A percentile compares a stretch with the other conserved stretches of the same genome.
Conservation (phyloP, 2,113 vertebrate species). For the Phainopepla nitens region DNA sequence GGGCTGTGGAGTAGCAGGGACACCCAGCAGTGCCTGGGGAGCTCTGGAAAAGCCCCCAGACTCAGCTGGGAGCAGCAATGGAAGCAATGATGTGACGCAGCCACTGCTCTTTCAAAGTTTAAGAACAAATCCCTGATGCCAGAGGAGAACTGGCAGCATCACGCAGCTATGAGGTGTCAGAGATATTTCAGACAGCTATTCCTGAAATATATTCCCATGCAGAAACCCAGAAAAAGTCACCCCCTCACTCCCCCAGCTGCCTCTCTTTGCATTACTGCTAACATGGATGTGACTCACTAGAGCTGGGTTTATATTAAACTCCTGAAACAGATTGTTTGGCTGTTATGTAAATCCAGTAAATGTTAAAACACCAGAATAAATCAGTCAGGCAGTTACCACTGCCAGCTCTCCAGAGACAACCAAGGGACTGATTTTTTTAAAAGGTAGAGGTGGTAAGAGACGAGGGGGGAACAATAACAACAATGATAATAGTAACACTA, state of each 20-base stretch:
- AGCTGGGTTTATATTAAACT: conserved; percentile 58
- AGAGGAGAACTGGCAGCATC: neutral
- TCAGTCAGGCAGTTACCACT: conserved; percentile 26
- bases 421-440: neutral
- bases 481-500: neutral
- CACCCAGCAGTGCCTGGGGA: neutral
- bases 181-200: conserved; percentile 30
- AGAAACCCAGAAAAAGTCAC: conserved; percentile 39
- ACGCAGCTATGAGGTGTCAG: neutral
- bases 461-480: neutral
- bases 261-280: conserved; percentile 21
- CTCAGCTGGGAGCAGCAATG: neutral
- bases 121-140: neutral
- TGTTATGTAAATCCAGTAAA: conserved; percentile 60
- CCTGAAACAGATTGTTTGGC: conserved; percentile 61
- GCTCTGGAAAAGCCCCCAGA: neutral
- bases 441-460: neutral
- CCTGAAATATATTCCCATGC: conserved; percentile 15
- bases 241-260: conserved; percentile 35
- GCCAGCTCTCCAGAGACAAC: neutral
- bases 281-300: conserved; percentile 46
- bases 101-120: neutral
- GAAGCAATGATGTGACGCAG: neutral
- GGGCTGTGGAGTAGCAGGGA: neutral
- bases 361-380: conserved; percentile 58